Conservation (phyloP, 2,888 invertebrate genomes). For the Falcaria lacertinaria region DNA sequence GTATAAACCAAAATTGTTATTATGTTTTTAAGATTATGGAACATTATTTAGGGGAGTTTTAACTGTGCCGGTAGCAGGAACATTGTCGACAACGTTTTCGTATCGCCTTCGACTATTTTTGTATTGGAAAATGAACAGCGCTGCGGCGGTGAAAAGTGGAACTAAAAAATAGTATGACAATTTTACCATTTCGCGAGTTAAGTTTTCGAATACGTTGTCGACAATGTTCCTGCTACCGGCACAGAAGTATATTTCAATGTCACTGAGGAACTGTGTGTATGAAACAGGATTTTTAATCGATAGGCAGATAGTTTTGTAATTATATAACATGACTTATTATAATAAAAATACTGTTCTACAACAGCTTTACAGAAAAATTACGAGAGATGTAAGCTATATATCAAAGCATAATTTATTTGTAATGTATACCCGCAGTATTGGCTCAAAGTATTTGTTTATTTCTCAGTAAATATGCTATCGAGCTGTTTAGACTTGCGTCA, state of each 20-base stretch:
- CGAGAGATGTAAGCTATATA: not conserved
- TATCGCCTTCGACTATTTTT: no score
- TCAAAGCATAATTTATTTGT: constrained; percentile 22
- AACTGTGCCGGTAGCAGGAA: no score
- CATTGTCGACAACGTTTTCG: no score
- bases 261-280: constrained; percentile 17
- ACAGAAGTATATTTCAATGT: constrained; percentile 12
- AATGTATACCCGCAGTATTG: constrained; percentile 61
- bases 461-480: constrained; percentile 16
- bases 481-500: constrained; percentile 18
- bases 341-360: not conserved
- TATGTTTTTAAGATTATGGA: constrained; percentile 64
- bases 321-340: no score
- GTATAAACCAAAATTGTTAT: constrained; percentile 77
- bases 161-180: no score
- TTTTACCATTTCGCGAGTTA: no score
- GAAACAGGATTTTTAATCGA: no score
- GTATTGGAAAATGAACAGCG: no score
- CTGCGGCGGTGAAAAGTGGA: no score
- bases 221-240: no score
- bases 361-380: not conserved
- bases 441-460: constrained; percentile 64
- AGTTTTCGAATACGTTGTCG: no score
- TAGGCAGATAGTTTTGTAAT: no score
- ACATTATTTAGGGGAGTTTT: constrained; percentile 23